These are phyloP conservation scores for Metridium senile DNA, from an alignment of 92 coral and sea anemone genomes.

Conservation along the genomic window DNA sequence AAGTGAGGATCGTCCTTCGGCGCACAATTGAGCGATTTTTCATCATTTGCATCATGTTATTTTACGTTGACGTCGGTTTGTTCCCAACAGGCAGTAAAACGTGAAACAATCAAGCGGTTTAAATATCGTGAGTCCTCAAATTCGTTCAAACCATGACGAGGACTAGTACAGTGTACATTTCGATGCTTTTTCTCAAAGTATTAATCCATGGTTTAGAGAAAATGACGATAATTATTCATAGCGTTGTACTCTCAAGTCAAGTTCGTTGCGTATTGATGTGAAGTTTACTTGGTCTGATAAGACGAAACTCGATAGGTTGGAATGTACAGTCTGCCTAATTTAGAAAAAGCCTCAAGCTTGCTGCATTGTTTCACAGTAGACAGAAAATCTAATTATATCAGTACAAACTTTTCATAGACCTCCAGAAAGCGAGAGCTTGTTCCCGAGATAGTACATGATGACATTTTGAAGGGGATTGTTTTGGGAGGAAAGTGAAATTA, in stretches of 20 bases:
- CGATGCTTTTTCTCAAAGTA: neutral
- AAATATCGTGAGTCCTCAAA: neutral
- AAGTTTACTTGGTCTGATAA: too few relatives aligned
- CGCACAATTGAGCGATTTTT: constrained; percentile 33
- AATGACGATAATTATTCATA: neutral
- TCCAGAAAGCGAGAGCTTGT: constrained; percentile 1
- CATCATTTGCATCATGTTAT: constrained; percentile 32
- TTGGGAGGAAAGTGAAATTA: neutral
- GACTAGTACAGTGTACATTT: neutral
- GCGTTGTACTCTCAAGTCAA: neutral
- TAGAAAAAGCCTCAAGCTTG: constrained; percentile 7
- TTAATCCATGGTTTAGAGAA: neutral
- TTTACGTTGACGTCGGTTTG: neutral
- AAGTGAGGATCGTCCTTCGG: constrained; percentile 27
- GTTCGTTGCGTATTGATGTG: neutral
- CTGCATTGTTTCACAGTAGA: constrained; percentile 1
- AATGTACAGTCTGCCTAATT: constrained; percentile 20
- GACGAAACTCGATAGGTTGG: constrained; percentile 43
- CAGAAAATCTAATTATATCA: constrained; percentile 6
- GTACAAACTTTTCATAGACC: neutral
- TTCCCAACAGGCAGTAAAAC: neutral
- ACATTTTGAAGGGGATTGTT: neutral
- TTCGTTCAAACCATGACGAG: neutral
- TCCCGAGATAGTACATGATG: constrained; percentile 2
- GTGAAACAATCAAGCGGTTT: neutral